phyloP scores from a whole-genome alignment of 1,140 invertebrate genomes.

The Rhynchophorus ferrugineus region DNA sequence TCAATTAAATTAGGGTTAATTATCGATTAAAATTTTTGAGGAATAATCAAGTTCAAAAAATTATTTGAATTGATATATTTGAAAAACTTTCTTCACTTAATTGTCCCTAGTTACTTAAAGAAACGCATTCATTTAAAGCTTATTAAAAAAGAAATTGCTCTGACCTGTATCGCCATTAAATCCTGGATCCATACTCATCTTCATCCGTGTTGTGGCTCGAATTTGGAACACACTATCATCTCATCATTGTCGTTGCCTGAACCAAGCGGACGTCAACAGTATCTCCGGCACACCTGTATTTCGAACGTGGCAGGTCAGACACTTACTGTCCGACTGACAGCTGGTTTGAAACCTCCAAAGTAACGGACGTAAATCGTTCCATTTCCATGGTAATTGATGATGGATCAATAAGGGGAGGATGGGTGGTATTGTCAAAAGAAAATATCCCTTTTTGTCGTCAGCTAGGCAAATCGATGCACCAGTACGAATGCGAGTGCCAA shows the following conservation, averaged over 20 bases:
- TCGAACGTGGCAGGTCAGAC: slow-evolving; percentile 2
- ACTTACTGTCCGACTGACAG: slow-evolving; percentile 14
- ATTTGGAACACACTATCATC: slow-evolving; percentile 9
- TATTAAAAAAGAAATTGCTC: slow-evolving; percentile 1
- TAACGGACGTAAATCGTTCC: slow-evolving; percentile 8
- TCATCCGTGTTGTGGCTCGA: slow-evolving; percentile 3
- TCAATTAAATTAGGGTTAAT: no score
- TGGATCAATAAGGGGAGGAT: slow-evolving; percentile 13
- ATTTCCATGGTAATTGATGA: slow-evolving; percentile 24
- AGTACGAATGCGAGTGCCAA: no score
- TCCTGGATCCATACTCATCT: slow-evolving; percentile 9
- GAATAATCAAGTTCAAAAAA: no score
- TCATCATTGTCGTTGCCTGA: neutral
- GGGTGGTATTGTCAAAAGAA: neutral
- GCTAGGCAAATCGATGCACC: slow-evolving; percentile 3
- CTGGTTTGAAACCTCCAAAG: slow-evolving; percentile 7
- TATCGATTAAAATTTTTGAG: no score
- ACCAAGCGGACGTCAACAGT: neutral
- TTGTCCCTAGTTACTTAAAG: no score
- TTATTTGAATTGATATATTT: no score
- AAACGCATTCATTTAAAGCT: no score
- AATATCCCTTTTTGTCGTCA: no score
- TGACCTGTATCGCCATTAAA: slow-evolving; percentile 17
- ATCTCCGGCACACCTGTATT: neutral
- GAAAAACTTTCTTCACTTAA: no score